Conservation (phyloP, 2,113 vertebrate genomes). For the Uria aalge region DNA sequence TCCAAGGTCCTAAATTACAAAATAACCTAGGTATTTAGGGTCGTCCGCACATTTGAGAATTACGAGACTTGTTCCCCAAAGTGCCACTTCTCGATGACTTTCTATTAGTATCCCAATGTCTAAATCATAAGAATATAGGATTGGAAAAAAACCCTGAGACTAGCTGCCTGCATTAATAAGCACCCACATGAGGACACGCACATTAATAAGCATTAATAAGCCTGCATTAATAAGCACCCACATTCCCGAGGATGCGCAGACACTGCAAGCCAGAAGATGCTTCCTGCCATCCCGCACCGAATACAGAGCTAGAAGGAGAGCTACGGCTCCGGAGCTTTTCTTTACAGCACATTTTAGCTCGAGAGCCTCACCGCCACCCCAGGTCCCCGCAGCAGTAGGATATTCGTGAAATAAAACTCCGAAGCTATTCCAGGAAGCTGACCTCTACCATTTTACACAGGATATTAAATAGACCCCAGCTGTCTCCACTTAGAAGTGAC, state of each 20-base stretch:
- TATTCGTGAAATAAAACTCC: constrained; percentile 1
- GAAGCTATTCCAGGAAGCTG: constrained; percentile 51
- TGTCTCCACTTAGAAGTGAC: constrained; percentile 56
- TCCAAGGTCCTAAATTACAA: background rate
- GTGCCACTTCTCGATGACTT: background rate
- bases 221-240: background rate
- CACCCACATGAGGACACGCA: background rate
- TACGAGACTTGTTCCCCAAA: background rate
- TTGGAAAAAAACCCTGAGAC: background rate
- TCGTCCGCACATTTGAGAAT: background rate
- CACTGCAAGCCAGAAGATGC: background rate
- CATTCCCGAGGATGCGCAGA: background rate
- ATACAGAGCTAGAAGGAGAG: background rate
- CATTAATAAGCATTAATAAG: too few relatives aligned
- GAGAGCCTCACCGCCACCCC: background rate
- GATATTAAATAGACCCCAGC: constrained; percentile 56
- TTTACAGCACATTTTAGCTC: rapidly evolving
- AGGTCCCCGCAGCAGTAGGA: background rate
- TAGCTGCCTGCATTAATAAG: background rate
- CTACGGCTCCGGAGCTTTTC: background rate
- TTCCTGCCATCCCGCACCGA: background rate
- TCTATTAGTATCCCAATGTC: background rate
- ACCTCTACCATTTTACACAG: constrained; percentile 52
- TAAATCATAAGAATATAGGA: background rate
- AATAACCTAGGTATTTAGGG: background rate